Percentiles rank a stretch among this genome's conserved stretches.
Evolutionary conservation across 2,888 invertebrate genomes (phyloP).

Genomic region (Brachypterus glaber): DNA sequence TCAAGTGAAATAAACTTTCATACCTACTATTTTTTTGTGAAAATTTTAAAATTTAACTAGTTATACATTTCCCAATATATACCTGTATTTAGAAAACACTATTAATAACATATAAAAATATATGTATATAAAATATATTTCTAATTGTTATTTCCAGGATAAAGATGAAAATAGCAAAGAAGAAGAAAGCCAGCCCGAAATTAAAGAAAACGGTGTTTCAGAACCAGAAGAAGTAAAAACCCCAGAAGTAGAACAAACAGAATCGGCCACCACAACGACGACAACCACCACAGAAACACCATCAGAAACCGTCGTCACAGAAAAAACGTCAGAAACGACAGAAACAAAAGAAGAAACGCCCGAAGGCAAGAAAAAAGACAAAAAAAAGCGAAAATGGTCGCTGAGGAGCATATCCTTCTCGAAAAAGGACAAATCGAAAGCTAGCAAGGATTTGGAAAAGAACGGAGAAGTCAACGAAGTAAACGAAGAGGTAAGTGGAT

Average conservation of each 20-base stretch:
- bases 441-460: conserved; percentile 55
- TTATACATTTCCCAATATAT: no score
- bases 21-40: no score
- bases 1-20: no score
- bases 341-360: conserved; percentile 29
- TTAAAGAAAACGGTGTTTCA: conserved; percentile 37
- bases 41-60: no score
- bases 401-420: conserved; percentile 80
- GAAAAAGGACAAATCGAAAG: conserved; percentile 79
- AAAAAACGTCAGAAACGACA: conserved; percentile 39
- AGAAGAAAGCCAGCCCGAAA: conserved; percentile 24
- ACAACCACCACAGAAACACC: conserved; percentile 36
- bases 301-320: conserved; percentile 34
- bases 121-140: no score
- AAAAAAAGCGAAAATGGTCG: conserved; percentile 80
- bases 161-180: conserved; percentile 32
- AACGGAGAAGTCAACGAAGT: conserved; percentile 51
- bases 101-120: no score
- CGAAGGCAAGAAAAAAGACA: conserved; percentile 34
- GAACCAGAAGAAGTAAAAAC: conserved; percentile 34
- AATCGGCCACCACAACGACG: conserved; percentile 24
- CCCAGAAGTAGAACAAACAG: conserved; percentile 29
- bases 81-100: no score
- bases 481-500: conserved; percentile 52
- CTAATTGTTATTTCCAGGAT: conserved; percentile 36